These are phyloP conservation scores for Heterotilapia buettikoferi DNA, from an alignment of 2,113 vertebrate genomes.

Conservation along the genomic window DNA sequence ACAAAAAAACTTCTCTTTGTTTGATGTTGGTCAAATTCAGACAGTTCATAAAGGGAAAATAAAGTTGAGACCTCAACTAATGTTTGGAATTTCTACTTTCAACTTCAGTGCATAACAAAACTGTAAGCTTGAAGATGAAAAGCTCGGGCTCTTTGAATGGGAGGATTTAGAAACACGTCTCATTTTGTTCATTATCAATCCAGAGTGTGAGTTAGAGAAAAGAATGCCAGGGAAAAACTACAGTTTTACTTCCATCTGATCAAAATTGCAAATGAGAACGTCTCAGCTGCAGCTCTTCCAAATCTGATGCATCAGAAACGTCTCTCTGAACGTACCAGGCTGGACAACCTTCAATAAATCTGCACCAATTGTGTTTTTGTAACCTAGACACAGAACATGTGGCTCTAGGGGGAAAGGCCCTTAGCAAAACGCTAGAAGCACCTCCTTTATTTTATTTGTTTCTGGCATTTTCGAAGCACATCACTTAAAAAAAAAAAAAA, in stretches of 20 bases:
- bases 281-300: background rate
- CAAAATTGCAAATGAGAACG: background rate
- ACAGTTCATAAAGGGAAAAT: background rate
- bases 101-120: background rate
- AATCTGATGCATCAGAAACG: background rate
- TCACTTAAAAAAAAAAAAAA: background rate
- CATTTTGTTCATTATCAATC: background rate
- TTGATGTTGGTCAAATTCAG: background rate
- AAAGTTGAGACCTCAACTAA: background rate
- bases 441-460: background rate
- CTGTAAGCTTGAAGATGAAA: background rate
- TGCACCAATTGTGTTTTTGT: background rate
- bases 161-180: background rate
- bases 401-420: background rate
- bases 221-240: background rate
- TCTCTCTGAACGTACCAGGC: background rate
- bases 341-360: background rate
- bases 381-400: background rate
- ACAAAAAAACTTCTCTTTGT: accelerated
- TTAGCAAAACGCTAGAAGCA: background rate
- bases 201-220: background rate
- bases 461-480: background rate
- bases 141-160: background rate
- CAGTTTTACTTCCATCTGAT: background rate
- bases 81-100: background rate